Evolutionary conservation across 2,797 vertebrate genomes (phyloP), one percentile per base, ranked within the genome.

Genomic region (Neosilurus mollespiculum): DNA sequence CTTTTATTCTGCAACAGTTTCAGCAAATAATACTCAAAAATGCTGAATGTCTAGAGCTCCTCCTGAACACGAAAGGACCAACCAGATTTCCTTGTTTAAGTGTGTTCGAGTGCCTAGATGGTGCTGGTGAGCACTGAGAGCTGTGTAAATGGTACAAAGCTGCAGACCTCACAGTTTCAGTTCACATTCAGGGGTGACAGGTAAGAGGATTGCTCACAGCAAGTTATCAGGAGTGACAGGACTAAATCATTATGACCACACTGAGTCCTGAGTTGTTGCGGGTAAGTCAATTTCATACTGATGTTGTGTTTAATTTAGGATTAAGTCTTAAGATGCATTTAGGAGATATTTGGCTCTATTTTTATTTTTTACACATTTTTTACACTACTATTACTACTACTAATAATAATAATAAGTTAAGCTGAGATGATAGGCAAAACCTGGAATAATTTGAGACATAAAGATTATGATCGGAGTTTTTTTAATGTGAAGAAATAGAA

Each of bases 41-140:
- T 78, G 18, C 58, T 56, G n/a, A 58, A 67, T 59, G 34, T 59
- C 22, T 18, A 18, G 43, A 62, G 70, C 87, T 59, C 82, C 81
- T 88, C 81, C 87, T 80, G 67, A 86, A 56, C 76, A 81, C 59
- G 70, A 22, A 77, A 65, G 34, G 78, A 69, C 84, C 84, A 88
- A 84, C 80, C 84, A 80, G 87, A 80, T 86, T 76, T 90, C 56
- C 83, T 81, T 30, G 53, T 65, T 75, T 66, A 54, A 77, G 81
- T 83, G 72, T 30, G 53, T 69, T 75, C 69, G 54, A 77, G 81
- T 83, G 72, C 67, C 86, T 90, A 89, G 89, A 87, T 88, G 89
- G 89, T 82, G 84, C 86, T 89, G 82, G 81, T 88, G 86, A 88
- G 88, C 87, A 85, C 81, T 78, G 43, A 80, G 81, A 76, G 81